Percentiles rank a stretch among this genome's conserved stretches.
Conservation (phyloP, 2,113 vertebrate genomes). For the Chaenogobius annularis region DNA sequence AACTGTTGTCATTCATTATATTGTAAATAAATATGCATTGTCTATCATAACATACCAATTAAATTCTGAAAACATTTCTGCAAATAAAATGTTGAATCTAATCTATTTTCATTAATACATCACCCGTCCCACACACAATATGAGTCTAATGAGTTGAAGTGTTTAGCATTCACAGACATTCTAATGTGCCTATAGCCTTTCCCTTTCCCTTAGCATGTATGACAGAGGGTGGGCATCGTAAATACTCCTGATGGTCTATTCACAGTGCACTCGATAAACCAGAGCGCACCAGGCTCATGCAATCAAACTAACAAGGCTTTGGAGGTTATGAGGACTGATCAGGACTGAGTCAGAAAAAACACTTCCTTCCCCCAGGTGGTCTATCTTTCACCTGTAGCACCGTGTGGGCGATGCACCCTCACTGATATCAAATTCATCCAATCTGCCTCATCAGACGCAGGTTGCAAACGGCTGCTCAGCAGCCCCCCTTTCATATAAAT, state of each 20-base stretch:
- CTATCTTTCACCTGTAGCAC: no score
- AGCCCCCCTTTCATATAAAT: no score
- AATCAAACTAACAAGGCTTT: conserved; percentile 48
- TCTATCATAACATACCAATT: background rate
- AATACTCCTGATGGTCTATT: conserved; percentile 44
- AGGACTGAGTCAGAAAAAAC: background rate
- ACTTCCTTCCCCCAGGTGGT: no score
- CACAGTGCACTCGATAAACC: conserved; percentile 39
- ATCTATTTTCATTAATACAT: background rate
- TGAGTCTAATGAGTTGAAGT: no score
- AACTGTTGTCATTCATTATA: no score
- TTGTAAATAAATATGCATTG: no score
- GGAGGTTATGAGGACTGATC: background rate
- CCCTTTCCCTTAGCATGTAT: conserved; percentile 33
- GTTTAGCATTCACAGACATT: conserved; percentile 28
- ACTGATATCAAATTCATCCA: no score
- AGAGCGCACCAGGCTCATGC: conserved; percentile 28
- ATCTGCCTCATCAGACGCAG: no score
- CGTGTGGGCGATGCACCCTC: no score
- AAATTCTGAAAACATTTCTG: no score
- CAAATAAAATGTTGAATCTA: no score
- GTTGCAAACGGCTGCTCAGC: no score
- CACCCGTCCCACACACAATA: background rate
- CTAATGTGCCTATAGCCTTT: conserved; percentile 37
- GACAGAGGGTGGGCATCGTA: conserved; percentile 27